Percentiles rank a stretch among this genome's conserved stretches.
Evolutionary conservation across 2,888 invertebrate species (phyloP).

Genomic region (Monochamus alternatus): DNA sequence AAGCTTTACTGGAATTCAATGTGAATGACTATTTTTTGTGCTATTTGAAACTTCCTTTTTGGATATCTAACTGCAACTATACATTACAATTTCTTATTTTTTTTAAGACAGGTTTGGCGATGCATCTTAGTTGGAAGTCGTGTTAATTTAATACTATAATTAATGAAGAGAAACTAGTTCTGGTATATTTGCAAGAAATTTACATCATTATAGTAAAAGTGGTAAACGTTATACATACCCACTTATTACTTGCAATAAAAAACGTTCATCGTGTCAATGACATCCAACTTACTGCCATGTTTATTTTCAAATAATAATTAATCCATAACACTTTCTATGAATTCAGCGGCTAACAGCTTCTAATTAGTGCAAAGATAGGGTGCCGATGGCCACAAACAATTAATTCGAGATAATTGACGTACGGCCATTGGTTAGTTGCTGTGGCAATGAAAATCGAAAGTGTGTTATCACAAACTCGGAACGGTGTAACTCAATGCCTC

Average conservation of each 20-base stretch:
- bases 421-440: slow-evolving; percentile 9
- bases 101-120: too few species aligned
- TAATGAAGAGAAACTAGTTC: not conserved
- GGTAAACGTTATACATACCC: slow-evolving; percentile 7
- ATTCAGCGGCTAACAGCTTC: slow-evolving; percentile 14
- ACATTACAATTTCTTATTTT: too few species aligned
- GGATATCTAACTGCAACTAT: too few species aligned
- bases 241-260: slow-evolving; percentile 6
- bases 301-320: slow-evolving; percentile 20
- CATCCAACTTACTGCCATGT: slow-evolving; percentile 1
- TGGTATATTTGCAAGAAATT: slow-evolving; percentile 1
- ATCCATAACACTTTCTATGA: slow-evolving; percentile 26
- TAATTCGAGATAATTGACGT: slow-evolving; percentile 28
- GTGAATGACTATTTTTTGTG: too few species aligned
- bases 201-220: slow-evolving; percentile 21
- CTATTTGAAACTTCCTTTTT: too few species aligned
- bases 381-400: not conserved
- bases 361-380: slow-evolving; percentile 27
- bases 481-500: slow-evolving; percentile 9
- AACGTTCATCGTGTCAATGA: slow-evolving; percentile 20
- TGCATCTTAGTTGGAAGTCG: too few species aligned
- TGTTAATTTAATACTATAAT: not conserved
- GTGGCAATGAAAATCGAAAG: slow-evolving; percentile 39
- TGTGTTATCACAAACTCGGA: slow-evolving; percentile 36
- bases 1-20: too few species aligned